Evolutionary conservation across 2,888 invertebrate genomes (phyloP).

Genomic region (Deilephila elpenor): DNA sequence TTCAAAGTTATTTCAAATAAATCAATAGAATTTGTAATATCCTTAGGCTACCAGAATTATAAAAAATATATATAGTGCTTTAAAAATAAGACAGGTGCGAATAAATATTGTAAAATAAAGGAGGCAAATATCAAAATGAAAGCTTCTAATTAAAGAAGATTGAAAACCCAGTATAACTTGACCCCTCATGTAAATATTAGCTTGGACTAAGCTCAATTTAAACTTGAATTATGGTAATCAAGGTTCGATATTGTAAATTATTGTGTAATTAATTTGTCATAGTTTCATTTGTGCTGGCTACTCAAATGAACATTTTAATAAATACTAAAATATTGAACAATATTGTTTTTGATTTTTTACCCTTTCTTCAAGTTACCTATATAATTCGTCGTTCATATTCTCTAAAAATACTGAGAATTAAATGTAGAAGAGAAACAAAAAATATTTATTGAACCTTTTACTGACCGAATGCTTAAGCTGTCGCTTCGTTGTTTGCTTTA

Average conservation of each 20-base stretch:
- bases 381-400: neutral
- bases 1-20: neutral
- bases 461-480: no score
- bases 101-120: neutral
- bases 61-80: neutral
- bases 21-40: neutral
- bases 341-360: constrained; percentile 41
- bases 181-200: constrained; percentile 44
- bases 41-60: neutral
- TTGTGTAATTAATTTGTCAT: constrained; percentile 46
- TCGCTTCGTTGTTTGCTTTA: no score
- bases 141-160: neutral
- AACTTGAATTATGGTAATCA: constrained; percentile 32
- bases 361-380: constrained; percentile 17
- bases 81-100: neutral
- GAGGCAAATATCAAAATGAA: neutral
- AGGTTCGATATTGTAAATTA: constrained; percentile 47
- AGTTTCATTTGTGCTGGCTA: constrained; percentile 50
- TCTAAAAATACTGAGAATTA: no score
- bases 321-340: constrained; percentile 51
- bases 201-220: constrained; percentile 28
- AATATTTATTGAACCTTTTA: no score
- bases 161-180: neutral
- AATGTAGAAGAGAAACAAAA: no score
- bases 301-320: constrained; percentile 59